phyloP scores from a whole-genome alignment of 1,140 invertebrate genomes.

The Oryctes rhinoceros region DNA sequence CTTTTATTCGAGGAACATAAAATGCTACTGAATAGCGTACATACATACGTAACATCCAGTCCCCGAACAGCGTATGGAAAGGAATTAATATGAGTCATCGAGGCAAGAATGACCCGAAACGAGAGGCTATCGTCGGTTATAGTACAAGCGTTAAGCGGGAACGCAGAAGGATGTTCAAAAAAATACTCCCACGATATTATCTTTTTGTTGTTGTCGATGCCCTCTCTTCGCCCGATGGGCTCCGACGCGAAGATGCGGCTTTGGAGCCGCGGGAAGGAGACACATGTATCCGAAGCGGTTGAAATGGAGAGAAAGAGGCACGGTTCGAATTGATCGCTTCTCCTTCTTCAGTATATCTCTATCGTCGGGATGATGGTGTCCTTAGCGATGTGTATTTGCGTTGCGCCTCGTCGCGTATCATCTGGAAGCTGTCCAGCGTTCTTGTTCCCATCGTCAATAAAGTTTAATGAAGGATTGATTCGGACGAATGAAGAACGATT shows the following conservation, averaged over 20 bases:
- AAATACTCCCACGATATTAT: slow-evolving; percentile 29
- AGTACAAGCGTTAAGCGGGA: slow-evolving; percentile 9
- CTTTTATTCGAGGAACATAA: too few species aligned
- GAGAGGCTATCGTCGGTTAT: background rate
- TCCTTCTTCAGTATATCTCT: background rate
- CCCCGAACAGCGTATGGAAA: background rate
- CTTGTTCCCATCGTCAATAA: slow-evolving; percentile 34
- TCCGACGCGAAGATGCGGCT: background rate
- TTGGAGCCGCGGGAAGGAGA: background rate
- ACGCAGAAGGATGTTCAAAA: slow-evolving; percentile 7
- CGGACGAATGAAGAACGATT: background rate
- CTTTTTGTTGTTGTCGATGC: slow-evolving; percentile 2
- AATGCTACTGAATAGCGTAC: background rate
- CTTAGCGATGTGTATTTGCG: background rate
- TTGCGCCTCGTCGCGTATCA: background rate
- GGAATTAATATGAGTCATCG: background rate
- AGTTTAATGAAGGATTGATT: slow-evolving; percentile 27
- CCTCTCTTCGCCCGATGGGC: background rate
- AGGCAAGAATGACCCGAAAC: background rate
- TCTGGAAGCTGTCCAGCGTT: slow-evolving; percentile 27
- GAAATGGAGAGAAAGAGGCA: background rate
- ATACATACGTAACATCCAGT: background rate
- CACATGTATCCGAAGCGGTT: background rate
- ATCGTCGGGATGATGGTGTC: background rate
- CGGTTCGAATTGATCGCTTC: background rate